Base-by-base conservation (phyloP, 2,797 vertebrate species). In the Melanogrammus aeglefinus region DNA sequence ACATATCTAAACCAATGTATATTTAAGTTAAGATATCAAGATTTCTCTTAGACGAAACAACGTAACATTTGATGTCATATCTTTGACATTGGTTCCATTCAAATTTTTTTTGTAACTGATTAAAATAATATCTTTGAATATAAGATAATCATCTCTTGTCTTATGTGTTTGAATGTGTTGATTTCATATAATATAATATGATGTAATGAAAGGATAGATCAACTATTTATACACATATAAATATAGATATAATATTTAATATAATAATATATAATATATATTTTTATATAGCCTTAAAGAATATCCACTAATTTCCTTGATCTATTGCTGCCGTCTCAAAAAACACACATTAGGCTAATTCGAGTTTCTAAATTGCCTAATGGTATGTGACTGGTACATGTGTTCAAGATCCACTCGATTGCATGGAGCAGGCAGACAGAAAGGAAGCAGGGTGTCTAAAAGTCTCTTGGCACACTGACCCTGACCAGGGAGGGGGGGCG, bases 371-470 rank as follows among this genome's bases (percentile, higher is more conserved):
- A 4, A 73, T 75, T 75, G 82, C 35, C 76, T 82, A 79, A 80
- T 78, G 85, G 76, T 88, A 86, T 79, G 63, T 82, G 63, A 73
- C 77, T 79, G 76, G 76, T 84, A 69, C 63, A 69, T 29, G 63
- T 69, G 63, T 69, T 69, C 63, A 27, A 27, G n/a, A 69, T 69
- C 63, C 39, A 74, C 73, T 41, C 24, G 24, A 69, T 69, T 69
- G 24, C 63, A 69, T 69, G 63, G 63, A 24, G 24, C 63, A 27
- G 63, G 63, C 63, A 27, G 63, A 13, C 63, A 27, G 63, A 27
- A 9, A 10, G 27, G 13, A 69, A 27, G 8, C 63, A 69, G 24
- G 63, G 63, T 27, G 63, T 69, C n/a, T 12, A 69, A 69, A 27
- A 8, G 57, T 27, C 8, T 69, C n/a, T 27, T 24, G 63, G 63